phyloP scores from a whole-genome alignment of 2,888 invertebrate species.

The Sphinx pinastri region DNA sequence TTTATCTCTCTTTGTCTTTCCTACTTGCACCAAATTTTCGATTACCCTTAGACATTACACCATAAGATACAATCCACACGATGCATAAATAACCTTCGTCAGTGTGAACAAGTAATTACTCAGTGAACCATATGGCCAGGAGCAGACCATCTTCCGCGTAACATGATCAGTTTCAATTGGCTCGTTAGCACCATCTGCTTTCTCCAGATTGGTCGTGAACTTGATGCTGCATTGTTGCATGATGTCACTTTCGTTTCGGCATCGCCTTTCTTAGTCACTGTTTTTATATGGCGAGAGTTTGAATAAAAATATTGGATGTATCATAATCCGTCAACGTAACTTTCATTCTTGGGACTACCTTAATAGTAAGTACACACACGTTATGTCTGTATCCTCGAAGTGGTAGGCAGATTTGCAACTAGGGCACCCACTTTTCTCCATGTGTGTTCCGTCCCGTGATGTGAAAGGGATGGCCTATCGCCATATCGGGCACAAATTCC shows the following conservation, averaged over 20 bases:
- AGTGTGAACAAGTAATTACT: not conserved
- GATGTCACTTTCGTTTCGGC: not conserved
- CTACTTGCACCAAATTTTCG: no score
- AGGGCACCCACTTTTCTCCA: no score
- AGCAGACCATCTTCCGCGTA: constrained; percentile 44
- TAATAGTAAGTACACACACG: no score
- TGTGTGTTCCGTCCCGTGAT: no score
- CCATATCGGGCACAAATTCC: no score
- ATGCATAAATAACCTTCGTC: not conserved
- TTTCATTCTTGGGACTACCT: no score
- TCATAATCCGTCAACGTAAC: no score
- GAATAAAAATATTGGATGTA: not conserved
- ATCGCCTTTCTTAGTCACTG: not conserved
- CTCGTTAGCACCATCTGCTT: constrained; percentile 21
- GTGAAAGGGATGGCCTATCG: no score
- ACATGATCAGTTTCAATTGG: constrained; percentile 46
- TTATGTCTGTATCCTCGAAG: no score
- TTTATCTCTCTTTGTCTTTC: no score
- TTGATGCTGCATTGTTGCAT: constrained; percentile 26
- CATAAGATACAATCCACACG: not conserved
- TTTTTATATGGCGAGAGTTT: not conserved
- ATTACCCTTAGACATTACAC: no score
- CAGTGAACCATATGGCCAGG: not conserved
- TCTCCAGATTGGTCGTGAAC: constrained; percentile 38
- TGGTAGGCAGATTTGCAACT: no score